Evolutionary conservation across 2,888 invertebrate species (phyloP).

Genomic region (Macrophya annulata): DNA sequence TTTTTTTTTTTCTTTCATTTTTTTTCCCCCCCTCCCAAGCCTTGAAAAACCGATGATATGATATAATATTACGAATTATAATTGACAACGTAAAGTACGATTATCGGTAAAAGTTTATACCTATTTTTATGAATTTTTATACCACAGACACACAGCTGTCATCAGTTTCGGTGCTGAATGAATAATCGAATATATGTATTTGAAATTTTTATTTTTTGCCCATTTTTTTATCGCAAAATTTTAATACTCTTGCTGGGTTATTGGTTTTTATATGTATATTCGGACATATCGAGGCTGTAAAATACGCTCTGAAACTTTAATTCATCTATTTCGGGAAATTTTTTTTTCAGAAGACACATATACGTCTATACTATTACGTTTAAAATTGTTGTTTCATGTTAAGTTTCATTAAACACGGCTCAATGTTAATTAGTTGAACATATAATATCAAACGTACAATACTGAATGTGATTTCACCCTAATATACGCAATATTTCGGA

Average conservation of each 20-base stretch:
- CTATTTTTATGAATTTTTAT: neutral
- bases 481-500: neutral
- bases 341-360: neutral
- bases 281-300: neutral
- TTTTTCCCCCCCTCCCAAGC: neutral
- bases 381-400: neutral
- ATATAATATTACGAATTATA: conserved; percentile 7
- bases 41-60: neutral
- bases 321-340: neutral
- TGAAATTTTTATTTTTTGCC: neutral
- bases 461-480: neutral
- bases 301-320: neutral
- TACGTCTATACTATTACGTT: too few species aligned
- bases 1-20: too few species aligned
- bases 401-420: neutral
- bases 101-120: neutral
- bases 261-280: neutral
- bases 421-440: neutral
- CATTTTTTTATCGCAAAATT: neutral
- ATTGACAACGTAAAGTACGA: neutral
- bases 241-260: neutral
- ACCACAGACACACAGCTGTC: neutral
- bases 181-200: neutral
- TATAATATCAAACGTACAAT: neutral
- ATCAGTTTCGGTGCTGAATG: neutral